Conservation (phyloP, 2,113 vertebrate species). For the Stercorarius parasiticus region DNA sequence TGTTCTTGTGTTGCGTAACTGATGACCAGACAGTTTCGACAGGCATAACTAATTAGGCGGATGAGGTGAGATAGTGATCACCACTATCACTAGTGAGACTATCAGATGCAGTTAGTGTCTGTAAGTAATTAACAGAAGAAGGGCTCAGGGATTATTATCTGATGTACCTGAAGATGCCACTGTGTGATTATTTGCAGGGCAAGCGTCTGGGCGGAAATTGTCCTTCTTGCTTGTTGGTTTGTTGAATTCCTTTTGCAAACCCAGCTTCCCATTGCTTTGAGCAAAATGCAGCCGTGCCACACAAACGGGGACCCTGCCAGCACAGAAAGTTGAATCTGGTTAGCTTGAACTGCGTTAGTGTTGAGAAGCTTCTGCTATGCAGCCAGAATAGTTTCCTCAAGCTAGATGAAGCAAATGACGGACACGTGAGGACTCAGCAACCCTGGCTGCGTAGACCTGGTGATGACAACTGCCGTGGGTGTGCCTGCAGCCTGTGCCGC, state of each 20-base stretch:
- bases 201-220: background rate
- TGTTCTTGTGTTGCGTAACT: background rate
- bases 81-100: background rate
- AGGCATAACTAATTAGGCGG: background rate
- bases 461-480: background rate
- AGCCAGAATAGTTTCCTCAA: background rate
- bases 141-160: background rate
- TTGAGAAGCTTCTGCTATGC: background rate
- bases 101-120: background rate
- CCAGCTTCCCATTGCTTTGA: background rate
- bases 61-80: background rate
- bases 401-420: background rate
- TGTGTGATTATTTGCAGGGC: background rate
- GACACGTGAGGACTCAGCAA: background rate
- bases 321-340: background rate
- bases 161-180: background rate
- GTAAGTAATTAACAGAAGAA: background rate
- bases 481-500: background rate
- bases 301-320: rapidly evolving
- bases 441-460: background rate
- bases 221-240: background rate
- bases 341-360: background rate
- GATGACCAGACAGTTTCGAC: background rate
- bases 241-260: background rate
- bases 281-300: background rate